Base-by-base conservation (phyloP, 2,113 vertebrate genomes). In the Takifugu flavidus region DNA sequence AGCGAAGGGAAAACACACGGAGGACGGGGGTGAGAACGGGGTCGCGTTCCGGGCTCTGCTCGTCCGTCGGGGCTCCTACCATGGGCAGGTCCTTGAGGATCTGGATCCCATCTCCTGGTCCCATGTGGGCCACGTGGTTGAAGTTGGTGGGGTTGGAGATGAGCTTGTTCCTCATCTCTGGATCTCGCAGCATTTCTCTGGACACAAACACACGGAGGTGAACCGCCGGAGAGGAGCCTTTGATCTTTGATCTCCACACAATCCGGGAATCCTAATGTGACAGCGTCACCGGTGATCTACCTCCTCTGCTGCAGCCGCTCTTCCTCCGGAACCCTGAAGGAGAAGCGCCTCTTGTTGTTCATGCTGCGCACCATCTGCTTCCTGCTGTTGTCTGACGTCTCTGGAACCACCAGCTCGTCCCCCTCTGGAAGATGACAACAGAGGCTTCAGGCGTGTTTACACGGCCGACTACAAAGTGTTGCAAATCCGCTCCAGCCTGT, bases 131-230 rank as follows among this genome's bases (percentile, higher is more conserved):
- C 90, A 99, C 96, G 55, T 99, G 96, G 92, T 99, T 99, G 91
- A 99, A 99, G 92, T 99, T 98, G 87, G 95, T 99, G 79, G 97
- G 97, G 84, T 98, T 98, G 88, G 97, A 99, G 91, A 99, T 99
- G 79, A 98, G 91, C 85, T 98, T 98, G 91, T 95, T 98, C 91
- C 97, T 94, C 95, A 97, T 98, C 91, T 98, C 97, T 46, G 97
- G 97, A 83, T 99, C 97, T 5, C 95, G 92, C 53, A 99, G 92
- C 95, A 99, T 98, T 88, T 98, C 97, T 89, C 96, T 99, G 84
- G 31, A 92, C 86, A 81, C 34, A 90, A 46, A 55, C 5, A 67
- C 13, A 1, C 44, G 5, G 7, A 66, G 14, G n/a, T 7, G 6
- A 49, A 29, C 1, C 15, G 4, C 57, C 11, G 6, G 14, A n/a